These are phyloP conservation scores for Tineola bisselliella DNA, from an alignment of 2,888 invertebrate genomes.

Conservation along the genomic window DNA sequence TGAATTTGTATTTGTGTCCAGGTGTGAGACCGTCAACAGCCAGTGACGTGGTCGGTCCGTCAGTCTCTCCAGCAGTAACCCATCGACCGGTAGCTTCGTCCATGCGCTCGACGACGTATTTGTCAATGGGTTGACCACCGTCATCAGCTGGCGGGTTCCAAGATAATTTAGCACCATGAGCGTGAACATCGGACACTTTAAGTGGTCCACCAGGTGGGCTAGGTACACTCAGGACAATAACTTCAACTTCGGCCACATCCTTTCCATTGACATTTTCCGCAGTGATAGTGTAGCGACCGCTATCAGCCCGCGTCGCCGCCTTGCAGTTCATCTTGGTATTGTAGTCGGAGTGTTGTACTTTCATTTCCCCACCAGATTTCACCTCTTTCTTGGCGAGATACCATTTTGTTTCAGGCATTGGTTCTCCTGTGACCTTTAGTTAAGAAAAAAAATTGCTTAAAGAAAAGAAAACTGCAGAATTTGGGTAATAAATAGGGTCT, in stretches of 20 bases:
- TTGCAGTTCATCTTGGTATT: slow-evolving; percentile 85
- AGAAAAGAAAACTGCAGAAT: not conserved
- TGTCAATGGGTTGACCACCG: slow-evolving; percentile 92
- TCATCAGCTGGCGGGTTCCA: slow-evolving; percentile 97
- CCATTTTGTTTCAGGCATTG: slow-evolving; percentile 95
- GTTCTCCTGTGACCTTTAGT: slow-evolving; percentile 79
- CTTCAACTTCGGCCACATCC: slow-evolving; percentile 92
- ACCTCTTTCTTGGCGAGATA: slow-evolving; percentile 82
- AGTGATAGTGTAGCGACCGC: slow-evolving; percentile 89
- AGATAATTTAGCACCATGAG: slow-evolving; percentile 86
- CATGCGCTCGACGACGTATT: slow-evolving; percentile 95
- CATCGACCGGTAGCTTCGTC: slow-evolving; percentile 93
- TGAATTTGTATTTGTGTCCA: slow-evolving; percentile 97
- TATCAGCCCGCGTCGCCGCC: slow-evolving; percentile 84
- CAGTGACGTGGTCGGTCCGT: slow-evolving; percentile 80
- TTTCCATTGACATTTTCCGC: slow-evolving; percentile 95
- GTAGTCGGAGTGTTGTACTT: slow-evolving; percentile 84
- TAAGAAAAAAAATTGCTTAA: not conserved
- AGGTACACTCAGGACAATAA: slow-evolving; percentile 88
- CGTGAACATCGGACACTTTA: slow-evolving; percentile 85
- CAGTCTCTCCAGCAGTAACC: slow-evolving; percentile 93
- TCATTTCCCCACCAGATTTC: slow-evolving; percentile 76
- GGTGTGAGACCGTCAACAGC: slow-evolving; percentile 87
- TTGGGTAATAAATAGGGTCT: no score
- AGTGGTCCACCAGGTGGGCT: slow-evolving; percentile 92